Conservation (phyloP, 2,888 invertebrate species). For the Acleris literana region DNA sequence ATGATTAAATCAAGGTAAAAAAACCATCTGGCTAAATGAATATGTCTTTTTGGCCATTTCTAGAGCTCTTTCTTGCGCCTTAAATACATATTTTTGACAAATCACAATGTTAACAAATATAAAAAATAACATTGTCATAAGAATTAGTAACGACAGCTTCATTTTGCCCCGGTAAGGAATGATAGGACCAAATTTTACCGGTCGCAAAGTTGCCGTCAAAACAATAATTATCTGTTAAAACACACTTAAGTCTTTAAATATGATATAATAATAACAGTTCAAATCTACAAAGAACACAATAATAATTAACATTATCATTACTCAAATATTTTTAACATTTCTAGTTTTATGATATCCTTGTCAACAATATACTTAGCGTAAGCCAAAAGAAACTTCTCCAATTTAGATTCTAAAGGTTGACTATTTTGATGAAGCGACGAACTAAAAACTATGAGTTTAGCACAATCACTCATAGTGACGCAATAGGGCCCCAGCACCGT, state of each 20-base stretch:
- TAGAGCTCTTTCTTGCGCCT: neutral
- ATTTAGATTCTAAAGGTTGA: slow-evolving; percentile 59
- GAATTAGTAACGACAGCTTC: slow-evolving; percentile 51
- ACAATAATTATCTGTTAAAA: slow-evolving; percentile 52
- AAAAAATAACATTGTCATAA: slow-evolving; percentile 58
- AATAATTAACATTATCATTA: slow-evolving; percentile 7
- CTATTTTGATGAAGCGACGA: slow-evolving; percentile 65
- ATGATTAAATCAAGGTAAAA: slow-evolving; percentile 18
- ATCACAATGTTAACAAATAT: slow-evolving; percentile 43
- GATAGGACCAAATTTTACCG: slow-evolving; percentile 86
- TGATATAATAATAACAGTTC: slow-evolving; percentile 20
- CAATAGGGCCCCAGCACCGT: slow-evolving; percentile 59
- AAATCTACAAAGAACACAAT: slow-evolving; percentile 15
- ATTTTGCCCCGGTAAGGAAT: slow-evolving; percentile 84
- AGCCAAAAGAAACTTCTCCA: slow-evolving; percentile 49
- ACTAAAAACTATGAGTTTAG: slow-evolving; percentile 81
- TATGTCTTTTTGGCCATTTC: slow-evolving; percentile 1
- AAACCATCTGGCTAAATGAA: slow-evolving; percentile 24
- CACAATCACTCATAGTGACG: slow-evolving; percentile 82
- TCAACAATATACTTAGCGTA: slow-evolving; percentile 44
- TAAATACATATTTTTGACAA: slow-evolving; percentile 42
- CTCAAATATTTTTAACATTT: too few species aligned
- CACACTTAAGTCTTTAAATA: slow-evolving; percentile 61
- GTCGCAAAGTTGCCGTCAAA: slow-evolving; percentile 68
- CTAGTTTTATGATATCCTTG: slow-evolving; percentile 40